A percentile compares a stretch with the other conserved stretches of the same genome.
These are phyloP conservation scores for Phortica magna DNA, from an alignment of 2,888 invertebrate genomes.

Conservation along the genomic window DNA sequence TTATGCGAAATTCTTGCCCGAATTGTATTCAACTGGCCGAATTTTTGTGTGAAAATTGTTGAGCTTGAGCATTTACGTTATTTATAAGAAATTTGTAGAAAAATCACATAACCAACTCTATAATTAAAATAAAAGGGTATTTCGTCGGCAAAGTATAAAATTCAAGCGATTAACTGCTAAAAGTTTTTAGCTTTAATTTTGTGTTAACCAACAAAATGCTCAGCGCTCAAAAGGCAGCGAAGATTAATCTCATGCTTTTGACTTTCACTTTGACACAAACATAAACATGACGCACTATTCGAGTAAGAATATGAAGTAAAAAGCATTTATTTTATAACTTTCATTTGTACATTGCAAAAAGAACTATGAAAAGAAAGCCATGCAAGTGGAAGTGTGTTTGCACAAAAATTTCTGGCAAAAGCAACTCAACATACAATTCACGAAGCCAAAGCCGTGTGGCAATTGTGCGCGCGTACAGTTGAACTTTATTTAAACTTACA, in stretches of 20 bases:
- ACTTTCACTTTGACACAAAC: no score
- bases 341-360: slow-evolving; percentile 6
- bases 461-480: neutral
- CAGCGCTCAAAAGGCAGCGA: neutral
- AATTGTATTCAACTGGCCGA: neutral
- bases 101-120: neutral
- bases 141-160: no score
- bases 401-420: neutral
- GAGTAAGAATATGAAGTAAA: neutral
- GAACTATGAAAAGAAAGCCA: neutral
- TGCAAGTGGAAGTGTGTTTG: neutral
- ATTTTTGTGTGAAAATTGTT: neutral
- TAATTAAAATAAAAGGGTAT: neutral
- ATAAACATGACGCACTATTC: no score
- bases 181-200: no score
- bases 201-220: neutral
- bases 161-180: no score
- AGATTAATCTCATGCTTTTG: no score
- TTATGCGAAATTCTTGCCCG: neutral
- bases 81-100: neutral
- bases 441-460: neutral
- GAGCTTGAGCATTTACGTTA: neutral
- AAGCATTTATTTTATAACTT: slow-evolving; percentile 21
- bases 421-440: neutral
- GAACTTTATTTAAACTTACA: slow-evolving; percentile 28